A percentile compares a stretch with the other conserved stretches of the same genome.
These are phyloP conservation scores for Camponotus vicinus DNA, from an alignment of 1,140 invertebrate species.

Conservation along the genomic window DNA sequence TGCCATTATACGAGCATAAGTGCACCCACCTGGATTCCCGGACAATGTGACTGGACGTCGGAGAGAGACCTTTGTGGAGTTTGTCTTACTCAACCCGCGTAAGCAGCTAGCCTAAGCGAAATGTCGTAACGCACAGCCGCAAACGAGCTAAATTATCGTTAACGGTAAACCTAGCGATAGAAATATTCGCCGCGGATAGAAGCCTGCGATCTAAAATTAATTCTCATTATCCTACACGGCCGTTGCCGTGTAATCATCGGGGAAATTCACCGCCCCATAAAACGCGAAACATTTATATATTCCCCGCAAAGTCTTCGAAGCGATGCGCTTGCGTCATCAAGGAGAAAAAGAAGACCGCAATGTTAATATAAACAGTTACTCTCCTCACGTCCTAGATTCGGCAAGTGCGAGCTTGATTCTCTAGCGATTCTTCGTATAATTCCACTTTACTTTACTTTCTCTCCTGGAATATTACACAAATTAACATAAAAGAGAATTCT, in stretches of 20 bases:
- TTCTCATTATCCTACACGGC: slow-evolving; percentile 44
- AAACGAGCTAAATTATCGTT: slow-evolving; percentile 72
- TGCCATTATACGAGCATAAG: slow-evolving; percentile 72
- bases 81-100: slow-evolving; percentile 67
- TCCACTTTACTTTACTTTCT: neutral
- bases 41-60: slow-evolving; percentile 65
- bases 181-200: slow-evolving; percentile 54
- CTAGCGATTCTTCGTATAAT: neutral
- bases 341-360: slow-evolving; percentile 18
- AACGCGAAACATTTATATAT: slow-evolving; percentile 51
- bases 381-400: slow-evolving; percentile 38
- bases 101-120: slow-evolving; percentile 7
- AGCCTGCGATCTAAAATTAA: slow-evolving; percentile 58
- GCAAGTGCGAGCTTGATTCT: neutral
- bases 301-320: slow-evolving; percentile 31
- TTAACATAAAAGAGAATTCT: no score
- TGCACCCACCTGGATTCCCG: slow-evolving; percentile 69
- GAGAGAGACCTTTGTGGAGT: slow-evolving; percentile 68
- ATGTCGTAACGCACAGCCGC: slow-evolving; percentile 61
- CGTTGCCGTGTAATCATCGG: slow-evolving; percentile 30
- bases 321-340: slow-evolving; percentile 38
- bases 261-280: slow-evolving; percentile 50
- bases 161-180: slow-evolving; percentile 64
- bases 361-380: slow-evolving; percentile 53
- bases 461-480: no score